These are phyloP conservation scores for Drosophila pachea DNA, from an alignment of 1,140 invertebrate genomes.

Conservation along the genomic window DNA sequence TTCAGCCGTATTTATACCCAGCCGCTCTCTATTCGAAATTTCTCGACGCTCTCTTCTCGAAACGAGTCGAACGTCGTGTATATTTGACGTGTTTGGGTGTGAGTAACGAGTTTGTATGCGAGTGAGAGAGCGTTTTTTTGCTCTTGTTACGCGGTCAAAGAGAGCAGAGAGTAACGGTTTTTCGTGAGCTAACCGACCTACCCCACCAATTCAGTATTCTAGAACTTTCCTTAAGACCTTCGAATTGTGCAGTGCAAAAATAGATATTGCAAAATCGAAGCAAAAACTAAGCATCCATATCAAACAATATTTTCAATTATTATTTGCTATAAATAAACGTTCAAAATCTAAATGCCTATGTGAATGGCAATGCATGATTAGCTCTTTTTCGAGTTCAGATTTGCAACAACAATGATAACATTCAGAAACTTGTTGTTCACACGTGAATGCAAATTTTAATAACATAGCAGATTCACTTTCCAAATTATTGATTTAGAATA, in stretches of 20 bases:
- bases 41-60: constrained; percentile 38
- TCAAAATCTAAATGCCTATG: neutral
- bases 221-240: no score
- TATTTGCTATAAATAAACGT: constrained; percentile 80
- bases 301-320: no score
- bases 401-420: neutral
- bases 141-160: neutral
- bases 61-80: constrained; percentile 76
- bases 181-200: constrained; percentile 81
- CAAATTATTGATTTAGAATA: no score
- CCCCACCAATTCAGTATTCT: no score
- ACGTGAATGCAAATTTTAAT: neutral
- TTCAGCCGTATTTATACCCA: constrained; percentile 59
- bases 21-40: constrained; percentile 47
- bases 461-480: neutral
- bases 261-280: no score
- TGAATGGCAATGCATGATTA: neutral
- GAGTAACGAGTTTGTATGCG: no score
- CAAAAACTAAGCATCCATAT: no score
- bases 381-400: neutral
- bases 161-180: neutral
- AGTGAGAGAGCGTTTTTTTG: neutral
- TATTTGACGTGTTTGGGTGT: neutral
- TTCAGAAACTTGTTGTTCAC: neutral
- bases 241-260: no score